Conservation (phyloP, 2,113 vertebrate genomes). For the Coptodon bakossiorum region DNA sequence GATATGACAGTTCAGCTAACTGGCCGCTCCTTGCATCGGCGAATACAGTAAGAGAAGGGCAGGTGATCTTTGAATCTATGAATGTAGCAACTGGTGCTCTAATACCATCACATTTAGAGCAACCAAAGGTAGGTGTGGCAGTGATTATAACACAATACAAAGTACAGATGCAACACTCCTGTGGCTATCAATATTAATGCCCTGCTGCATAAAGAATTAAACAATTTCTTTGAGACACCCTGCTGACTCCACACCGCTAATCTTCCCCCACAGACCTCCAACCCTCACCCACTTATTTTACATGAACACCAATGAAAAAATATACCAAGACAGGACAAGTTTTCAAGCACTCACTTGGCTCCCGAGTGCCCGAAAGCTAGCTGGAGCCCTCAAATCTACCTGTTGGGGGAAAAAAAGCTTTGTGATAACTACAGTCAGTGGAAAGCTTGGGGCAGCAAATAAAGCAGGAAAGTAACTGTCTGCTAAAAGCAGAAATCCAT, state of each 20-base stretch:
- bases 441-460: not conserved
- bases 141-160: not conserved
- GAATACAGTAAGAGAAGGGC: not conserved
- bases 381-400: not conserved
- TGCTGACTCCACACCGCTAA: not conserved
- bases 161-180: not conserved
- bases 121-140: not conserved
- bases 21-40: not conserved
- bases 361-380: not conserved
- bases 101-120: not conserved
- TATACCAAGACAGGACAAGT: not conserved
- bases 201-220: not conserved
- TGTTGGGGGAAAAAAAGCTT: not conserved
- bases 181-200: not conserved
- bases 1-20: not conserved
- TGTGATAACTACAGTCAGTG: not conserved
- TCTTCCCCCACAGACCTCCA: not conserved
- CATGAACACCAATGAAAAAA: not conserved
- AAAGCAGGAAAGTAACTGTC: not conserved
- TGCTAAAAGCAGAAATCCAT: not conserved
- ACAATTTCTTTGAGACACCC: not conserved
- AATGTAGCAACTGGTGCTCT: not conserved
- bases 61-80: not conserved
- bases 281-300: not conserved
- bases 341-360: slow-evolving; percentile 5